Evolutionary conservation across 2,113 vertebrate genomes (phyloP), one percentile per base, ranked within the genome.

Genomic region (Crotalus tigris): DNA sequence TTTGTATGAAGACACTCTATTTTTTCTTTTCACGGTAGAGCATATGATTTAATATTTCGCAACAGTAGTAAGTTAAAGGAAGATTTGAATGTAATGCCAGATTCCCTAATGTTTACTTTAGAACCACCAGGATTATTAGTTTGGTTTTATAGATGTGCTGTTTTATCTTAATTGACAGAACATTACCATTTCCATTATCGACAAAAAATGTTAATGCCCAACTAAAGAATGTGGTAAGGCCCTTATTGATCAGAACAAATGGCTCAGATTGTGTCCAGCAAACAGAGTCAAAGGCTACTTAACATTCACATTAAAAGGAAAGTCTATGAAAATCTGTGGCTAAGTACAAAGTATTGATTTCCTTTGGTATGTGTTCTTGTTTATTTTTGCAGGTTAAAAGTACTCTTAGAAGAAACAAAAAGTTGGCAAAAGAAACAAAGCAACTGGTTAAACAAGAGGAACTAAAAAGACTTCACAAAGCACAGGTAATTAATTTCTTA

Each of bases 391-490:
- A 98, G 98, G 93, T 95, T 55, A 96, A 93, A 90, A 94, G 96
- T 57, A 95, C 91, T 13, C 96, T 97, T 49, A 97, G 95, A 93
- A 97, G 93, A 93, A 98, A 92, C 59, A 98, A 93, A 94, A 98
- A 96, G 94, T 96, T 98, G 96, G 98, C 98, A 96, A 98, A 97
- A 94, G 97, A 96, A 2, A 98, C 97, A 51, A 97, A 97, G 94
- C 98, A 97, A 92, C 93, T 98, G 96, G 97, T 97, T 49, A 99
- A 98, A 94, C 97, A 98, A 96, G 99, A 99, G 91, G 98, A 99
- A 93, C 95, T 99, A 92, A 99, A 99, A 96, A 98, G 99, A 94
- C 99, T 99, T 93, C 98, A 99, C 96, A 98, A 98, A 96, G 99
- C 99, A 95, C 99, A 99, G 99, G 99, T 99, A 96, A 96, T 92